Conservation (phyloP, 1,140 invertebrate genomes). For the Dinoponera quadriceps region DNA sequence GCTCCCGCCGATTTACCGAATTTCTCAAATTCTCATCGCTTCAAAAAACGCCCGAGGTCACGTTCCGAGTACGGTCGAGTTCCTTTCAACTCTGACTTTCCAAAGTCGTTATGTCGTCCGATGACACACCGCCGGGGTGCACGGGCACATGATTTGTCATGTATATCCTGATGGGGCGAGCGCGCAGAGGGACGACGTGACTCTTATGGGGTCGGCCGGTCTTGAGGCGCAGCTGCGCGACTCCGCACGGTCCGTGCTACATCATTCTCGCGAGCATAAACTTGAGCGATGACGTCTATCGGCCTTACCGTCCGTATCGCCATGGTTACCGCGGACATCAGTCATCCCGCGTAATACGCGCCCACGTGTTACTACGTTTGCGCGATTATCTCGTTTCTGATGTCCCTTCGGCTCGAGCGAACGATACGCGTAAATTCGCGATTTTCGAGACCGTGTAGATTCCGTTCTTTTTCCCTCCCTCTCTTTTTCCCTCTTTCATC, state of each 20-base stretch:
- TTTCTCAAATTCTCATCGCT: too few species aligned
- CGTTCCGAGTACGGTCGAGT: too few species aligned
- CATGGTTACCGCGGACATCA: slow-evolving; percentile 20
- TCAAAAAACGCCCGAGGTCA: too few species aligned
- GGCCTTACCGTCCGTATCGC: background rate
- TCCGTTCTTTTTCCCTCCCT: background rate
- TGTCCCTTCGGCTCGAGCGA: background rate
- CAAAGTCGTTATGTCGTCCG: slow-evolving; percentile 1
- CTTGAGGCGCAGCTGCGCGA: slow-evolving; percentile 1
- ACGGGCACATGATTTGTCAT: slow-evolving; percentile 28
- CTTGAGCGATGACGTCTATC: slow-evolving; percentile 34
- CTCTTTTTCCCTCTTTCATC: background rate
- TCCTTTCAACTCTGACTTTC: background rate
- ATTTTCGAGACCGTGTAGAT: too few species aligned
- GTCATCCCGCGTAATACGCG: slow-evolving; percentile 7
- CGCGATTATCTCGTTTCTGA: background rate
- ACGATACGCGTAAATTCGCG: background rate
- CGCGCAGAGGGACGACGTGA: background rate
- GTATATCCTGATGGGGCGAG: slow-evolving; percentile 11
- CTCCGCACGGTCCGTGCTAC: background rate
- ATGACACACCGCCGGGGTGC: background rate
- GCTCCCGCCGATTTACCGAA: too few species aligned
- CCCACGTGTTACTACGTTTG: background rate
- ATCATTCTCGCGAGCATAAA: background rate
- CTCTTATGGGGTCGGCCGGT: slow-evolving; percentile 3